These are phyloP conservation scores for Ctenoplectra terminalis DNA, from an alignment of 1,140 invertebrate genomes.

Conservation along the genomic window DNA sequence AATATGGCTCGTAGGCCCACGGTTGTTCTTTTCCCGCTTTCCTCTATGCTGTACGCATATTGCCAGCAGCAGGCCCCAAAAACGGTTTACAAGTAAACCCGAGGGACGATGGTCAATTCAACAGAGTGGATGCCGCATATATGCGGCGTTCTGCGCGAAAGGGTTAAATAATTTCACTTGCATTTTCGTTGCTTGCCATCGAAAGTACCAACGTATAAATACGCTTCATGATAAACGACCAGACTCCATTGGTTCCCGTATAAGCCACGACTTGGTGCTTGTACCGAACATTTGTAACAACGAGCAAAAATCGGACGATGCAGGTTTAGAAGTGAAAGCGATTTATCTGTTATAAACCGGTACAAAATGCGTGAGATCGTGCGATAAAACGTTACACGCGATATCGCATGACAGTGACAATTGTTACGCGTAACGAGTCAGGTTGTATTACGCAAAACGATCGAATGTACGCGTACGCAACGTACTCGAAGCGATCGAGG, in stretches of 20 bases:
- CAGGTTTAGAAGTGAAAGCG: constrained; percentile 18
- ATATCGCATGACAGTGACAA: constrained; percentile 22
- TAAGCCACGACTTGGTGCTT: neutral
- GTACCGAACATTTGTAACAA: neutral
- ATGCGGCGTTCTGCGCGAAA: too few species aligned
- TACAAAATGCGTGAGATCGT: neutral
- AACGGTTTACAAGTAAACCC: too few species aligned
- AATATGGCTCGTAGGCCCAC: too few species aligned
- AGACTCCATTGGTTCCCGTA: neutral
- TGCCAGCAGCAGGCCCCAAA: too few species aligned
- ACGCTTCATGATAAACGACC: neutral
- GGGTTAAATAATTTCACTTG: too few species aligned
- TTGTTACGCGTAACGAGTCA: constrained; percentile 7
- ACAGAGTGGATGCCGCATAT: too few species aligned
- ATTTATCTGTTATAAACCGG: constrained; percentile 36
- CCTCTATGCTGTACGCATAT: too few species aligned
- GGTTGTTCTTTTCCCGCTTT: too few species aligned
- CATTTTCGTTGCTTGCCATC: neutral
- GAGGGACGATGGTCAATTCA: too few species aligned
- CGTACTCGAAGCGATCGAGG: neutral
- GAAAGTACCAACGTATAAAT: neutral
- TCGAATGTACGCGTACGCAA: neutral
- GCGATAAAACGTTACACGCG: constrained; percentile 6
- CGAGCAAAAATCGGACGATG: neutral
- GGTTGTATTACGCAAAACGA: constrained; percentile 11